phyloP scores from a whole-genome alignment of 2,797 vertebrate species.

The Aselliscus stoliczkanus region DNA sequence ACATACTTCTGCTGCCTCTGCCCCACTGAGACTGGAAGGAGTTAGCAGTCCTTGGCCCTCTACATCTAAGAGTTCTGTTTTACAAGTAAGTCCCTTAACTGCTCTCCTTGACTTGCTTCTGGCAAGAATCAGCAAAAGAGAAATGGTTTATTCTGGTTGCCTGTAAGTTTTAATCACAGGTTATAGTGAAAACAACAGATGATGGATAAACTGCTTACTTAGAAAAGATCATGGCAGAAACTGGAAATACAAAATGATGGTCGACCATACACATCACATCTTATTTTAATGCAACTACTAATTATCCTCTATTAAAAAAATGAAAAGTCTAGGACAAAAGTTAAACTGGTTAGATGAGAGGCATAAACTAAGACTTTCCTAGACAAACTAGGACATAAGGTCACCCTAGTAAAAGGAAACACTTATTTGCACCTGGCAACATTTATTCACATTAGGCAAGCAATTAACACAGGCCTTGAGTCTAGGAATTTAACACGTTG shows the following conservation, averaged over 20 bases:
- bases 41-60: background rate
- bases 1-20: background rate
- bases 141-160: background rate
- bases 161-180: slow-evolving; percentile 21
- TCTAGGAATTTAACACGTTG: slow-evolving; percentile 2
- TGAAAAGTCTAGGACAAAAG: slow-evolving; percentile 20
- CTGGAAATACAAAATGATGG: background rate
- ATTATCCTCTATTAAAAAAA: slow-evolving; percentile 26
- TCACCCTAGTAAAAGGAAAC: background rate
- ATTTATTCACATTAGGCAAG: background rate
- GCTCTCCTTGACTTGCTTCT: background rate
- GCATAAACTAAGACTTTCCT: background rate
- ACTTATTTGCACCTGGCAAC: background rate
- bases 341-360: background rate
- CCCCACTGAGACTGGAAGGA: background rate
- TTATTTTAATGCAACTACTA: slow-evolving; percentile 38
- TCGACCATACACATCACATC: background rate
- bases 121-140: background rate
- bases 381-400: background rate
- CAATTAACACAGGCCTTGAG: background rate
- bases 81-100: background rate
- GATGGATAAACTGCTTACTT: background rate
- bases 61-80: background rate
- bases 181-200: slow-evolving; percentile 19
- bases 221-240: background rate